Evolutionary conservation across 2,888 invertebrate species (phyloP), one percentile per base, ranked within the genome.

Genomic region (Agrotis puta): DNA sequence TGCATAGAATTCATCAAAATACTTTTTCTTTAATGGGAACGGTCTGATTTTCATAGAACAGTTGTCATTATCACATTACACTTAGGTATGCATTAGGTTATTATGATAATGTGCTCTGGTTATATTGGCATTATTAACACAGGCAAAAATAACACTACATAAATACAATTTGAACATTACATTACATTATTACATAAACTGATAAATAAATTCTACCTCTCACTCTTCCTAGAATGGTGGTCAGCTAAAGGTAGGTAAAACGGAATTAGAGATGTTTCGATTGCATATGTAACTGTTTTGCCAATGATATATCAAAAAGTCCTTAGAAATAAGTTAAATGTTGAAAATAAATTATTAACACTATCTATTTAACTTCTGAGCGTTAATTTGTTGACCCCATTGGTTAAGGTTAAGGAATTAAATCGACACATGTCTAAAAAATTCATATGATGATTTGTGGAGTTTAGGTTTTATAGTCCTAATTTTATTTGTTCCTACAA

Each of bases 231-330:
- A 74, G 66, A 63, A 66, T 47, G 74, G 70, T 76, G 70, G n/a
- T 59, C 77, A n/a, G 51, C 70, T 66, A 59, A 75, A 81, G 77
- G 81, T 80, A 62, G 80, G 80, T 80, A 48, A 62, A 64, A 53
- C 9, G 33, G 22, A n/a, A 68, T 63, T 66, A 77, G 80, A 74
- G 58, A 79, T 74, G 77, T 59, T 50, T 59, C 79, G 76, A 77
- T 79, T 58, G 13, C 16, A 24, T 13, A 16, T 16, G 11, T n/a
- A 13, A 45, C 22, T 7, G 54, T 77, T 24, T 33, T 50, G 69
- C 27, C 53, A 69, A 48, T 68, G 4, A 22, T n/a, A 6, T 3
- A 20, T 39, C n/a, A 56, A 5, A 13, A 18, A 6, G 0, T 20
- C 18, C 16, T 1, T 22, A 48, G 14, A 47, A 43, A n/a, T 9